A percentile compares a stretch with the other conserved stretches of the same genome.
Conservation (phyloP, 1,140 invertebrate genomes). For the Cyrtorhinus lividipennis region DNA sequence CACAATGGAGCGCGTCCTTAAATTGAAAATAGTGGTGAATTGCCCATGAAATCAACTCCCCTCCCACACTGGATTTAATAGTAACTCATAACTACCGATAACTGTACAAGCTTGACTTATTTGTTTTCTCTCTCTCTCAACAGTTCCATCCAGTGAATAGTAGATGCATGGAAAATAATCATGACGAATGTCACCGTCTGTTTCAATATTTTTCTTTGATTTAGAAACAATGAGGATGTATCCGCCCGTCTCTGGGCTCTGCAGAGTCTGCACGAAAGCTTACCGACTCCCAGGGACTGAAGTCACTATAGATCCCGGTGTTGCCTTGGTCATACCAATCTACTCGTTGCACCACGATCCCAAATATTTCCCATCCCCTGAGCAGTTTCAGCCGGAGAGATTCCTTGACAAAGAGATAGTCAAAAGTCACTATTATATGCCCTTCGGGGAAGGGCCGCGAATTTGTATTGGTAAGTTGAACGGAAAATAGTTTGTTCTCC, state of each 20-base stretch:
- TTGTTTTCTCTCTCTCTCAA: too few relatives aligned
- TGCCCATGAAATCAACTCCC: too few relatives aligned
- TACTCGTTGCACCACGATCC: slow-evolving; percentile 32
- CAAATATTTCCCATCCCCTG: slow-evolving; percentile 29
- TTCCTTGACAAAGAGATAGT: slow-evolving; percentile 27
- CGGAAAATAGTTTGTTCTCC: too few relatives aligned
- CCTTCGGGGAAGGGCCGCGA: slow-evolving; percentile 43
- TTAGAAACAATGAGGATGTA: slow-evolving; percentile 41
- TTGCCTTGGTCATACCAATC: slow-evolving; percentile 29
- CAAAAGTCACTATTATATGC: slow-evolving; percentile 30
- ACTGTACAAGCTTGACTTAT: too few relatives aligned
- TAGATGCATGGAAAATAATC: too few relatives aligned
- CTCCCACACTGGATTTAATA: too few relatives aligned
- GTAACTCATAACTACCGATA: too few relatives aligned
- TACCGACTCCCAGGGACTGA: slow-evolving; percentile 26
- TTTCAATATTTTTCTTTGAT: too few relatives aligned
- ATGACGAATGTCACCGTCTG: too few relatives aligned
- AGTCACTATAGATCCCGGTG: slow-evolving; percentile 27
- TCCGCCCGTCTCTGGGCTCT: slow-evolving; percentile 32
- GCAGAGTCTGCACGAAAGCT: slow-evolving; percentile 35
- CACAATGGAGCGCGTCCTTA: too few relatives aligned
- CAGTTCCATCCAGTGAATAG: too few relatives aligned
- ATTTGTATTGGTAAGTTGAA: slow-evolving; percentile 41
- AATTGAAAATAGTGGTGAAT: too few relatives aligned
- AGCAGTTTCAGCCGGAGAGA: slow-evolving; percentile 31